phyloP scores from a whole-genome alignment of 2,113 vertebrate genomes.

The Ginglymostoma cirratum region DNA sequence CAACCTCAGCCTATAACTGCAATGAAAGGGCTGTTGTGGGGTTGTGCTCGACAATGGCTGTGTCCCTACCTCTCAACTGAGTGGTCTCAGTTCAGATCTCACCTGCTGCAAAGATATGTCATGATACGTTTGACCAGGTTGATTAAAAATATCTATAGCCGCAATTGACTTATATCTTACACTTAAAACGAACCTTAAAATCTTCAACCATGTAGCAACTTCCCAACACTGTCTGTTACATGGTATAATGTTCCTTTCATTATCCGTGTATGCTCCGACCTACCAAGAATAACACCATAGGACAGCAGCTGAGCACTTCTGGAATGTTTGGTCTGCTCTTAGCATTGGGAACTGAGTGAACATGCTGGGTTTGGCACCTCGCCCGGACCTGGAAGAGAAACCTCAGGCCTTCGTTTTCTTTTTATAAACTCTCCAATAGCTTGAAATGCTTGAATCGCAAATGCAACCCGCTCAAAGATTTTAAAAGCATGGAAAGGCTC shows the following conservation, averaged over 20 bases:
- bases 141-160: too few relatives aligned
- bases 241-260: background rate
- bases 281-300: background rate
- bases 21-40: too few relatives aligned
- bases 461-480: background rate
- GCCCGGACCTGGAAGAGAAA: background rate
- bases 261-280: background rate
- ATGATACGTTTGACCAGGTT: too few relatives aligned
- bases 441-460: background rate
- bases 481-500: background rate
- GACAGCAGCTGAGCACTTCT: background rate
- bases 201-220: background rate
- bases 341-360: background rate
- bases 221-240: background rate
- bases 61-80: too few relatives aligned
- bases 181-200: too few relatives aligned
- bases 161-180: too few relatives aligned
- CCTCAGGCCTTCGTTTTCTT: constrained; percentile 3
- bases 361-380: background rate
- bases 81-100: too few relatives aligned
- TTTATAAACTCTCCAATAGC: background rate
- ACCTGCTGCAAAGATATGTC: too few relatives aligned
- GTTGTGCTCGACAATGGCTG: too few relatives aligned
- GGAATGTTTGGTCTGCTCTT: constrained; percentile 1
- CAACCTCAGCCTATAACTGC: too few relatives aligned